Evolutionary conservation across 2,797 vertebrate species (phyloP), one percentile per base, ranked within the genome.

Genomic region (Luscinia luscinia): DNA sequence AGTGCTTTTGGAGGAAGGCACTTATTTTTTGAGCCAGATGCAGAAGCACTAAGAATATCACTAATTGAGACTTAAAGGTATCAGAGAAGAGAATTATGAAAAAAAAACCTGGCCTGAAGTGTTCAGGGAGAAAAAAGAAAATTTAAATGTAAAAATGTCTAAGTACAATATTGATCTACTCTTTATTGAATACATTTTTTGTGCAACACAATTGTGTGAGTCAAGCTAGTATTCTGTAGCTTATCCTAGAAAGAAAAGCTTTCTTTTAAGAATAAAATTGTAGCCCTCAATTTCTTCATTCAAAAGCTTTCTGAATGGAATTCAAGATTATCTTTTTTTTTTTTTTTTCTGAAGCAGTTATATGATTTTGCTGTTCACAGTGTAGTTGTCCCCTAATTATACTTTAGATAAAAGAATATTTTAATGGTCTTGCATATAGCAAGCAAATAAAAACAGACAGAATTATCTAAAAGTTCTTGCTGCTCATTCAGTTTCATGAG

Each of bases 241-340:
- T 87, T 93, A 86, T 93, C 59, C 63, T 67, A 82, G 57, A 91
- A 79, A 87, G 43, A 86, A 95, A 94, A 84, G 55, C 38, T 59
- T 63, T 61, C 58, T 84, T 95, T 85, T 80, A 87, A 67, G 41
- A 92, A 59, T 85, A 77, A 81, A 96, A 94, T n/a, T 95, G 86
- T 48, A 83, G 58, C 51, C 61, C 23, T 92, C 63, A 87, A 84
- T 96, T 94, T 94, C 55, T 82, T 89, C 34, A 93, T 68, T 84
- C 76, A 88, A 83, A 95, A 91, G 48, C 74, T 88, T 96, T 82
- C 78, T 94, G 89, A 95, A 96, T 93, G 52, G 95, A 93, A 92
- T 77, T 93, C 55, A 94, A 77, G 63, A 88, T 82, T 52, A 79
- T 32, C 5, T 79, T 88, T 73, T 88, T 87, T 87, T 88, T n/a